Evolutionary conservation across 2,888 invertebrate species (phyloP).

Genomic region (Cerastoderma edule): DNA sequence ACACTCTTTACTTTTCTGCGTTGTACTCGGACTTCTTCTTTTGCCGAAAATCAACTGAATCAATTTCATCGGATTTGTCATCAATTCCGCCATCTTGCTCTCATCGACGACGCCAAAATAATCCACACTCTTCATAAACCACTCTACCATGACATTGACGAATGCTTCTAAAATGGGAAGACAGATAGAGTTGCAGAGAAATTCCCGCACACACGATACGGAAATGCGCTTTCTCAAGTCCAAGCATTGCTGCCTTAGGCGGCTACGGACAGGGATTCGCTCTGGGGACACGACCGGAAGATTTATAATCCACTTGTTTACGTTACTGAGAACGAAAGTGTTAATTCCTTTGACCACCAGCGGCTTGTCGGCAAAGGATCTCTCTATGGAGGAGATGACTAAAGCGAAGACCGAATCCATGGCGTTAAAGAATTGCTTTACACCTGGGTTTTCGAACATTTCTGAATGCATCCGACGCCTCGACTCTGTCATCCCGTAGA

Average conservation of each 20-base stretch:
- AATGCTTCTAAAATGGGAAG: not conserved
- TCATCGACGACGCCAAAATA: constrained; percentile 6
- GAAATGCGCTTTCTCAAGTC: not conserved
- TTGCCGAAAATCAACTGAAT: not conserved
- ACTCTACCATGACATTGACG: not conserved
- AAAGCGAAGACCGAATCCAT: constrained; percentile 3
- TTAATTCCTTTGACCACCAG: not conserved
- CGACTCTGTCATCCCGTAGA: not conserved
- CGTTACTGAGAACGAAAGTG: not conserved
- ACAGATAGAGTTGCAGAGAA: not conserved
- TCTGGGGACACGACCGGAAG: not conserved
- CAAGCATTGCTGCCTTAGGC: not conserved
- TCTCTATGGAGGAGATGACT: not conserved
- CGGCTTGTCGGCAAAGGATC: not conserved
- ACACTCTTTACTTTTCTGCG: not conserved
- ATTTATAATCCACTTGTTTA: constrained; percentile 5
- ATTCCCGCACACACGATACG: not conserved
- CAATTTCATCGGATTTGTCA: not conserved
- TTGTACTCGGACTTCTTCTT: not conserved
- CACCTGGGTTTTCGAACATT: not conserved
- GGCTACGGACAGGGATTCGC: not conserved
- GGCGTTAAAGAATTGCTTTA: not conserved
- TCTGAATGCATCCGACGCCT: not conserved
- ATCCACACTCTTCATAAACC: not conserved
- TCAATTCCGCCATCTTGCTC: not conserved